These are phyloP conservation scores for Hypotaenidia philippensis DNA, from an alignment of 2,797 vertebrate species.

Conservation along the genomic window DNA sequence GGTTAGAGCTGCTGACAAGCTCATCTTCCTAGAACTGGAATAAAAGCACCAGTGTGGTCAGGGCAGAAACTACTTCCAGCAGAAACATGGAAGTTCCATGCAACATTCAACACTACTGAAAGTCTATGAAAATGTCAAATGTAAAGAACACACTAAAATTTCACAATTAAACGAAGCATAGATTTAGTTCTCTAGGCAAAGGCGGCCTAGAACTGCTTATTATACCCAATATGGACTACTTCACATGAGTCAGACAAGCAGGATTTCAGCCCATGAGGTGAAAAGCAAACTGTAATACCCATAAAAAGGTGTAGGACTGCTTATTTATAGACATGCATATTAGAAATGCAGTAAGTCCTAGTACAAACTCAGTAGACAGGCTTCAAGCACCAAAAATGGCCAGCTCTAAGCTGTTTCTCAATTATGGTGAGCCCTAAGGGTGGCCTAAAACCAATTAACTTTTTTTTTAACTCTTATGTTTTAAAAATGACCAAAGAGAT, in stretches of 20 bases:
- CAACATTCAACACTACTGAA: neutral
- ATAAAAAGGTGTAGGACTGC: neutral
- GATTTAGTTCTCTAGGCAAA: neutral
- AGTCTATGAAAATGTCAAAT: neutral
- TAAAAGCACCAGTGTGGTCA: neutral
- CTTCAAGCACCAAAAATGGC: slow-evolving; percentile 23
- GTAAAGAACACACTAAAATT: neutral
- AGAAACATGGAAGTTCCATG: neutral
- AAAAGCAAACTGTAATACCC: slow-evolving; percentile 4
- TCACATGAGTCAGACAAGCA: neutral
- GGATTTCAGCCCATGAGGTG: neutral
- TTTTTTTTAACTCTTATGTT: neutral
- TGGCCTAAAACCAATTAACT: slow-evolving; percentile 22
- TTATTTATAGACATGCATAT: slow-evolving; percentile 26
- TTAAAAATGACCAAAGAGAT: slow-evolving; percentile 51
- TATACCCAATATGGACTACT: neutral
- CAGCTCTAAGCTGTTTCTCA: slow-evolving; percentile 1
- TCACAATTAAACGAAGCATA: neutral
- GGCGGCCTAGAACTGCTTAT: neutral
- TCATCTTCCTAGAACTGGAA: neutral
- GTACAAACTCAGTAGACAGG: neutral
- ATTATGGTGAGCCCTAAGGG: slow-evolving; percentile 42
- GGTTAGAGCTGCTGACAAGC: neutral
- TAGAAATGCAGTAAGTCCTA: neutral
- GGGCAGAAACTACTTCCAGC: neutral